Percentiles rank a stretch among this genome's conserved stretches.
These are phyloP conservation scores for Balearica regulorum DNA, from an alignment of 2,797 vertebrate species.

Conservation along the genomic window DNA sequence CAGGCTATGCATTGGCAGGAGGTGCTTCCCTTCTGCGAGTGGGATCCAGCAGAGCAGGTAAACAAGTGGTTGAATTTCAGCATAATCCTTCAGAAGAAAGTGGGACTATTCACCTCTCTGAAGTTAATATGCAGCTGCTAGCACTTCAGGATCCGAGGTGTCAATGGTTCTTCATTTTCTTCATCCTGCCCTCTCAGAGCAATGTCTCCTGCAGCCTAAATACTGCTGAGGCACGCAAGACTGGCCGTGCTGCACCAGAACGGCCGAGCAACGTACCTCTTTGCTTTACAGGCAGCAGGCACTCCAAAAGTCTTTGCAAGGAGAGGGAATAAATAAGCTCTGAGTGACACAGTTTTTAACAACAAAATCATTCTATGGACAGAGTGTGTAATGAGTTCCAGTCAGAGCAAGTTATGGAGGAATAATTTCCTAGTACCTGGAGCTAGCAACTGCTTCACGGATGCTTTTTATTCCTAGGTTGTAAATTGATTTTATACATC, in stretches of 20 bases:
- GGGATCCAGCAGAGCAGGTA: neutral
- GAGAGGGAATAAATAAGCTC: constrained; percentile 33
- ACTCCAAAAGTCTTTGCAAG: neutral
- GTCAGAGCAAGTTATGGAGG: constrained; percentile 39
- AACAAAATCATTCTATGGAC: constrained; percentile 25
- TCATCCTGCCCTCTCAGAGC: neutral
- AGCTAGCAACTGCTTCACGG: constrained; percentile 12
- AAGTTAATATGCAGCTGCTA: neutral
- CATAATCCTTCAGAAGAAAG: neutral
- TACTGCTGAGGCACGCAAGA: neutral
- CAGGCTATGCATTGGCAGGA: neutral
- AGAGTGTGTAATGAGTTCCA: constrained; percentile 30
- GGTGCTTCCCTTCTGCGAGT: rapidly evolving
- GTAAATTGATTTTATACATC: constrained; percentile 77
- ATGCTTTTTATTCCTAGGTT: constrained; percentile 64
- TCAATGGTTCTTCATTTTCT: neutral
- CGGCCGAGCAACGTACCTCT: neutral
- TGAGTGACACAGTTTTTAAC: constrained; percentile 58
- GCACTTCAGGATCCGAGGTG: rapidly evolving
- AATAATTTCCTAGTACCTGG: constrained; percentile 62
- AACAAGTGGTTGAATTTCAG: neutral
- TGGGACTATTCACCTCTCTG: neutral
- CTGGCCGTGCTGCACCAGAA: neutral
- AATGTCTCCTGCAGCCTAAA: neutral
- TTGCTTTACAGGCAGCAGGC: constrained; percentile 1